Base-by-base conservation (phyloP, 2,113 vertebrate species). In the Morone saxatilis region DNA sequence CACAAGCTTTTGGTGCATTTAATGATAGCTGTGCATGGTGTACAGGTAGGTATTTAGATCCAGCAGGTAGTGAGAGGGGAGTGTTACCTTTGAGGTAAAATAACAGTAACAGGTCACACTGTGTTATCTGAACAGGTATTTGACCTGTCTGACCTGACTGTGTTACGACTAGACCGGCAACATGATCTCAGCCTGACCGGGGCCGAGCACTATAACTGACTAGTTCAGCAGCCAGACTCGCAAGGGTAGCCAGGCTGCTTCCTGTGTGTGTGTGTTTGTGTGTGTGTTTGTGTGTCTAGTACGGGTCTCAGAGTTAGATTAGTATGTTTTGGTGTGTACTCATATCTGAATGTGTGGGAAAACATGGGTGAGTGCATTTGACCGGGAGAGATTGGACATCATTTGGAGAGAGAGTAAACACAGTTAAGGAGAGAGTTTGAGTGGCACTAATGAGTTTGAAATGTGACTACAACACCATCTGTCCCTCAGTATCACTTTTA, bases 81-180 rank as follows among this genome's bases (percentile, higher is more conserved):
- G 75, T 31, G 77, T 84, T 56, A 62, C 76, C 67, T 82, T 83
- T 76, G 77, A 85, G 85, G 84, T 90, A 74, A 90, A 85, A 62
- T 89, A 84, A 81, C 40, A 14, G 70, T 74, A 71, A 87, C 87
- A 87, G 91, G 78, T 87, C 78, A 79, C 71, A 6, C 65, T 63
- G 71, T 87, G 90, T 93, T 88, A 92, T 82, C 89, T 91, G 89
- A 91, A 93, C 93, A 91, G 89, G 89, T 92, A 93, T 91, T 94
- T 93, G 93, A 94, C 91, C 93, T 54, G 76, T 81, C 78, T 92
- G 90, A 79, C 91, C 91, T 69, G 89, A 86, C 89, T 78, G 57
- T 89, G 90, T 88, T 81, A 87, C 84, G 53, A 87, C 77, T 65
- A 81, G 86, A 87, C 83, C 53, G 66, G 88, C 67, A 93, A 92